phyloP scores from a whole-genome alignment of 2,797 vertebrate genomes.

The Steatocranus sp. region DNA sequence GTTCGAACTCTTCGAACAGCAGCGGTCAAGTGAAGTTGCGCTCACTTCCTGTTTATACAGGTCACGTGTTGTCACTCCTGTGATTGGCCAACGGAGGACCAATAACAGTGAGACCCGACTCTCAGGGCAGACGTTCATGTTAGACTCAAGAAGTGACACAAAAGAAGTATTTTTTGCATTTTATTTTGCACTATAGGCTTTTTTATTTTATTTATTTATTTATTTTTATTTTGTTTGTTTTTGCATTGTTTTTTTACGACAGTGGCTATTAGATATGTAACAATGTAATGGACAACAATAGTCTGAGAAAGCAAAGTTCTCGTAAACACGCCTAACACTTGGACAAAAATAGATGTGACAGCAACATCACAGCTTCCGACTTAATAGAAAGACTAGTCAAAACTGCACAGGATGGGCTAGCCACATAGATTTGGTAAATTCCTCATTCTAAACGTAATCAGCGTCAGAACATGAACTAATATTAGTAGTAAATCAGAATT shows the following conservation, averaged over 20 bases:
- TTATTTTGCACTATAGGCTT: constrained; percentile 47
- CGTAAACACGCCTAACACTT: constrained; percentile 22
- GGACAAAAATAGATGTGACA: constrained; percentile 30
- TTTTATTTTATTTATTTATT: constrained; percentile 28
- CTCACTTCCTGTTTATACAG: constrained; percentile 62
- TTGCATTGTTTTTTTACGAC: constrained; percentile 58
- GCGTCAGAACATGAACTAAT: background rate
- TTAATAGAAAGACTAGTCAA: constrained; percentile 1
- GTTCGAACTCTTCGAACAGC: background rate
- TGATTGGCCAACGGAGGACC: constrained; percentile 55
- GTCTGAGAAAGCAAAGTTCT: background rate
- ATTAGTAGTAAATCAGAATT: constrained; percentile 6
- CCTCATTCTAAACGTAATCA: constrained; percentile 6
- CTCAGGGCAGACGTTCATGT: background rate
- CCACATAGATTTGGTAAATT: constrained; percentile 26
- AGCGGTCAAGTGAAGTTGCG: fast-evolving
- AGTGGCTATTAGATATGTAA: constrained; percentile 49
- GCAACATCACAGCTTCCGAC: constrained; percentile 17
- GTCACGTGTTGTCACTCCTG: background rate
- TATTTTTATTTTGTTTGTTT: background rate
- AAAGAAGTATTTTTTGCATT: constrained; percentile 43
- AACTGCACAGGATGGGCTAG: background rate
- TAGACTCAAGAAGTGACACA: background rate
- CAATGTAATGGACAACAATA: constrained; percentile 29
- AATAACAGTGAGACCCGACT: background rate